Evolutionary conservation across 1,140 invertebrate genomes (phyloP).

Genomic region (Choristoneura fumiferana): DNA sequence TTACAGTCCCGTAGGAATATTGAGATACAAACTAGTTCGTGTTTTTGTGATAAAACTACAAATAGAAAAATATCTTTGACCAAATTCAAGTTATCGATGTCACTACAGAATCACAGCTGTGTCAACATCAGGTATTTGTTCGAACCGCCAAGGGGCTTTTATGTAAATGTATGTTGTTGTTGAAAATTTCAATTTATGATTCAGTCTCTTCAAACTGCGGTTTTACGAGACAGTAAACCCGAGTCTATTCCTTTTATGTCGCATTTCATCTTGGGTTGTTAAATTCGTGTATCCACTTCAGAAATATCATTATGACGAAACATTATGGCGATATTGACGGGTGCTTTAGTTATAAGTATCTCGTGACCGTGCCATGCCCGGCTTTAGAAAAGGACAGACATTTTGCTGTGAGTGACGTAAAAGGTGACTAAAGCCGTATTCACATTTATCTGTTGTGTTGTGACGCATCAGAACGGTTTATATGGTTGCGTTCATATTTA

Average conservation of each 20-base stretch:
- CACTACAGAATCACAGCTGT: too few species aligned
- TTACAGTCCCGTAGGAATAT: neutral
- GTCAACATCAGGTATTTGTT: neutral
- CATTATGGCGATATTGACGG: neutral
- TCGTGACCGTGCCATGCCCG: too few species aligned
- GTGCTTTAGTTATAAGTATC: neutral
- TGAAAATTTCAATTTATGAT: constrained; percentile 6
- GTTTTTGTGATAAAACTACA: too few species aligned
- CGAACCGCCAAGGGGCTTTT: neutral
- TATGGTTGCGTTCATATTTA: too few species aligned
- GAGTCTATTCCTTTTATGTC: constrained; percentile 3
- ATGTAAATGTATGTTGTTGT: constrained; percentile 3
- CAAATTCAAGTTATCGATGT: too few species aligned
- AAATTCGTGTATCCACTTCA: neutral
- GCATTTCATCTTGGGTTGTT: neutral
- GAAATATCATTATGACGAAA: neutral
- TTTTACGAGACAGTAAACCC: constrained; percentile 5
- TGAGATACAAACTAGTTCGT: too few species aligned
- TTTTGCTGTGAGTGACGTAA: too few species aligned
- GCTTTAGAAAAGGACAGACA: too few species aligned
- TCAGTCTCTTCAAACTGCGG: neutral
- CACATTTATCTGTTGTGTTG: too few species aligned
- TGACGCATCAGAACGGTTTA: too few species aligned
- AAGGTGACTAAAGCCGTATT: too few species aligned
- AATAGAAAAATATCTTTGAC: too few species aligned